phyloP scores from a whole-genome alignment of 1,140 invertebrate genomes.

The Drosophila cardini region DNA sequence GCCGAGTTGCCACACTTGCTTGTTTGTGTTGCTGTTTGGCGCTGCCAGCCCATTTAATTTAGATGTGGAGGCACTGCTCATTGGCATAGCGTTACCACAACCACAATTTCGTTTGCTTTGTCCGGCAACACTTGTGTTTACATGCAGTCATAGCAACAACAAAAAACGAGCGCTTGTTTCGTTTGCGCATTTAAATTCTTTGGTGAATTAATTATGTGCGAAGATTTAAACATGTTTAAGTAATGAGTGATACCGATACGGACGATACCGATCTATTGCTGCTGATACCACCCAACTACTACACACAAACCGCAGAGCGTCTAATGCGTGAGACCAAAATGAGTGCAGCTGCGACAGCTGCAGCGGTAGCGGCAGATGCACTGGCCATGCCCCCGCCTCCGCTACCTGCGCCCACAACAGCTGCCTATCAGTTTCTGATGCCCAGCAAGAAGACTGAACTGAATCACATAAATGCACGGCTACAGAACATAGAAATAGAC shows the following conservation, averaged over 20 bases:
- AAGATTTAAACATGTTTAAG: conserved; percentile 49
- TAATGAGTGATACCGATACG: conserved; percentile 91
- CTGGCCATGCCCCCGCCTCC: conserved; percentile 61
- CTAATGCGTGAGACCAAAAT: conserved; percentile 46
- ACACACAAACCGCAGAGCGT: conserved; percentile 76
- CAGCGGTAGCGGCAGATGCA: conserved; percentile 51
- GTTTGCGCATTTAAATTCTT: conserved; percentile 10
- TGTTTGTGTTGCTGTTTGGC: background rate
- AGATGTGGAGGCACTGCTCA: background rate
- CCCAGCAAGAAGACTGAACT: conserved; percentile 73
- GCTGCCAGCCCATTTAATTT: background rate
- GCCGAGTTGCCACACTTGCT: no score
- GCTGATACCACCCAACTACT: conserved; percentile 90
- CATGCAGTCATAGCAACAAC: conserved; percentile 18
- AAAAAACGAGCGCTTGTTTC: conserved; percentile 12
- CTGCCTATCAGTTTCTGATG: conserved; percentile 71
- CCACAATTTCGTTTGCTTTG: background rate
- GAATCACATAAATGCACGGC: conserved; percentile 71
- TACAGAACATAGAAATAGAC: conserved; percentile 63
- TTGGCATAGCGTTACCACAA: background rate
- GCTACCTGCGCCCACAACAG: conserved; percentile 46
- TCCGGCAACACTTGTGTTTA: conserved; percentile 7
- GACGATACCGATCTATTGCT: conserved; percentile 93
- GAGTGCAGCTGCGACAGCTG: conserved; percentile 40
- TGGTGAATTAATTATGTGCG: conserved; percentile 20